A percentile compares a stretch with the other conserved stretches of the same genome.
Evolutionary conservation across 2,888 invertebrate species (phyloP).

Genomic region (Mesochorus sp.): DNA sequence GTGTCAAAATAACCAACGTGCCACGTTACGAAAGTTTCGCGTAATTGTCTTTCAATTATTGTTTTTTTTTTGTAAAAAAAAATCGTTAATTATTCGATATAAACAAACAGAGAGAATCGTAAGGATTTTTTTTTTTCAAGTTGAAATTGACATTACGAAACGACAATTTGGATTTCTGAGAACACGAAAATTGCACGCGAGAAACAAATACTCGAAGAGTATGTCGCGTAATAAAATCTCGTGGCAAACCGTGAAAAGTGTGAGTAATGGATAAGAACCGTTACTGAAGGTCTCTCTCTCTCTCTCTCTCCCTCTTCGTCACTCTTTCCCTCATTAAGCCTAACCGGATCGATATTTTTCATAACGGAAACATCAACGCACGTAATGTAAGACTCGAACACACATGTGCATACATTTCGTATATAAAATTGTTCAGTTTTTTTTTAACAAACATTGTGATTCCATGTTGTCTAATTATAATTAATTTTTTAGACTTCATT

Average conservation of each 20-base stretch:
- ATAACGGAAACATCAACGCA: constrained; percentile 37
- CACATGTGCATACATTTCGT: neutral
- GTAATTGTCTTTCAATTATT: neutral
- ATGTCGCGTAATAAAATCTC: neutral
- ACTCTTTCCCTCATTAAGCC: constrained; percentile 36
- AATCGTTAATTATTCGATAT: too few relatives aligned
- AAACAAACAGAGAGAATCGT: too few relatives aligned
- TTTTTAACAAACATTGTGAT: too few relatives aligned
- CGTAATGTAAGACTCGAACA: neutral
- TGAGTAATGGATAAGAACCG: constrained; percentile 43
- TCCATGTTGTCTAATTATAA: too few relatives aligned
- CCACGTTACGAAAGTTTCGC: too few relatives aligned
- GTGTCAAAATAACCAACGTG: neutral
- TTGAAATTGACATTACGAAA: neutral
- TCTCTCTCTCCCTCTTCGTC: too few relatives aligned
- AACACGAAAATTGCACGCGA: neutral
- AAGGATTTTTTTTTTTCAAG: neutral
- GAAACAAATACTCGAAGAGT: neutral
- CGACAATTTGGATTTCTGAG: neutral
- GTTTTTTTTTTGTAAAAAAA: too few relatives aligned
- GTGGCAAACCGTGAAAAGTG: constrained; percentile 41
- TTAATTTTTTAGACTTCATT: too few relatives aligned
- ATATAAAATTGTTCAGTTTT: too few relatives aligned
- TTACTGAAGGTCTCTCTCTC: constrained; percentile 47
- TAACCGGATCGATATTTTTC: constrained; percentile 48